Percentiles rank a stretch among this genome's conserved stretches.
phyloP scores from a whole-genome alignment of 2,888 invertebrate species.

The Andricus curvator region DNA sequence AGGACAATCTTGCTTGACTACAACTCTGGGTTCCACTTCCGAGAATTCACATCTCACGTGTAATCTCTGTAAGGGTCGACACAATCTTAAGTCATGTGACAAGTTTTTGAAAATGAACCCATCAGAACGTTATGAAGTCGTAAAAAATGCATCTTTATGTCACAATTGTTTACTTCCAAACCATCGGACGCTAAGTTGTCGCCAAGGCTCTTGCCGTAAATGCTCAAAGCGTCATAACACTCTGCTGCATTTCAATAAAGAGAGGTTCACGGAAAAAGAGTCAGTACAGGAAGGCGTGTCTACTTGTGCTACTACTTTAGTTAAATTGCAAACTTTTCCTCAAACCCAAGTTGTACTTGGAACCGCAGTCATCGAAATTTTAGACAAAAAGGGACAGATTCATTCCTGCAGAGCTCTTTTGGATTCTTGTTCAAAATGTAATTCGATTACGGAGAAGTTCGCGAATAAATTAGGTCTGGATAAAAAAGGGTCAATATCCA shows the following conservation, averaged over 20 bases:
- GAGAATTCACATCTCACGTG: background rate
- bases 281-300: background rate
- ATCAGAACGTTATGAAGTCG: background rate
- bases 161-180: background rate
- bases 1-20: background rate
- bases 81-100: too few relatives aligned
- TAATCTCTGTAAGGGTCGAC: background rate
- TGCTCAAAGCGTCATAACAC: background rate
- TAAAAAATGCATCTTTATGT: background rate
- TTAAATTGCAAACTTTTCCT: too few relatives aligned
- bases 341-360: too few relatives aligned
- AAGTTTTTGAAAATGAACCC: background rate
- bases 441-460: too few relatives aligned
- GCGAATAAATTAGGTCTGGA: too few relatives aligned
- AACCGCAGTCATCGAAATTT: too few relatives aligned
- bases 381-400: too few relatives aligned
- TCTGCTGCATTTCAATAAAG: background rate
- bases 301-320: too few relatives aligned
- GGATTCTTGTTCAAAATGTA: too few relatives aligned
- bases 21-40: background rate
- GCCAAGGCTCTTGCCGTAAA: background rate
- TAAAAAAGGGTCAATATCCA: too few relatives aligned
- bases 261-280: background rate
- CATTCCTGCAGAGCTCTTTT: too few relatives aligned
- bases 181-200: background rate